Conservation (phyloP, 2,888 invertebrate genomes). For the Drosophila tanythrix region DNA sequence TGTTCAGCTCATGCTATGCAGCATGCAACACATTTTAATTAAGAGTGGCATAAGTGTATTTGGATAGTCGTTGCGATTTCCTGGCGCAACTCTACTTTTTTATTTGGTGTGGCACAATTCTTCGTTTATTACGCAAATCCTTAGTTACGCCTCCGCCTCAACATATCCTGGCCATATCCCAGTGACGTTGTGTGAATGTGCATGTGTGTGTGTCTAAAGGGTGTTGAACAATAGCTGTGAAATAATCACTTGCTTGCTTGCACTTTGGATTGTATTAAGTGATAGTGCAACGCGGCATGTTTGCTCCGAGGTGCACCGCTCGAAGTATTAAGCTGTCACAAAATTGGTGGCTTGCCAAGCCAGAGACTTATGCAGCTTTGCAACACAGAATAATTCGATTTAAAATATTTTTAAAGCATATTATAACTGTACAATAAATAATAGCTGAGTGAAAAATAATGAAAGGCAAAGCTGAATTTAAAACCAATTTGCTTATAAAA, state of each 20-base stretch:
- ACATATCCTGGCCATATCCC: slow-evolving; percentile 26
- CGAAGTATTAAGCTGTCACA: not conserved
- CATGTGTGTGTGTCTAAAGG: slow-evolving; percentile 7
- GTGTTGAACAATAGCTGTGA: slow-evolving; percentile 74
- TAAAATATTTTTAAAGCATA: not conserved
- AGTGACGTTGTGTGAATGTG: not conserved
- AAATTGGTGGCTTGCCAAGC: not conserved
- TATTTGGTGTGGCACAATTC: slow-evolving; percentile 43
- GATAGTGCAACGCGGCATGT: slow-evolving; percentile 30
- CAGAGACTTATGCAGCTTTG: not conserved
- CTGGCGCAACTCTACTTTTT: not conserved
- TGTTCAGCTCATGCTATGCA: not conserved
- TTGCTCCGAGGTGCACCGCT: slow-evolving; percentile 23
- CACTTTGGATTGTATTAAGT: slow-evolving; percentile 77
- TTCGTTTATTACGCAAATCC: slow-evolving; percentile 75
- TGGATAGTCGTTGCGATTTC: not conserved
- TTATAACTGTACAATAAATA: not conserved
- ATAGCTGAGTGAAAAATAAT: not conserved
- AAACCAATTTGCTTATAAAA: not conserved
- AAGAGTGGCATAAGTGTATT: slow-evolving; percentile 23
- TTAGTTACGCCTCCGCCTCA: slow-evolving; percentile 44
- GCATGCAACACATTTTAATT: not conserved
- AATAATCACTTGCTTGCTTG: slow-evolving; percentile 78
- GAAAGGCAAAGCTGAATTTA: not conserved
- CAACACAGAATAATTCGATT: not conserved